Evolutionary conservation across 2,888 invertebrate genomes (phyloP), one percentile per base, ranked within the genome.

Genomic region (Papilio demoleus): DNA sequence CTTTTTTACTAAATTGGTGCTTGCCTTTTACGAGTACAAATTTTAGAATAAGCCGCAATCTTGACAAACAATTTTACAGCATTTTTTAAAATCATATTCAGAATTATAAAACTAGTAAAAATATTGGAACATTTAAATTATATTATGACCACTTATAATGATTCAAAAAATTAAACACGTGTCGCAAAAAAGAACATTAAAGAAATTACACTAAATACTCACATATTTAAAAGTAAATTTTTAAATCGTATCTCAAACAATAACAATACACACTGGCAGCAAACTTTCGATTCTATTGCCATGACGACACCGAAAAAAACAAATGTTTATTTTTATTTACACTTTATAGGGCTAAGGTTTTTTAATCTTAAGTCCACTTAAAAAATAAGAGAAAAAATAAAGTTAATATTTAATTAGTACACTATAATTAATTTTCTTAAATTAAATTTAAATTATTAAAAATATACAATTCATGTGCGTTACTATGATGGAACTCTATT

Each of bases 211-310:
- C 0, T 38, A 64, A 50, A 53, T 36, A 64, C 63, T 64, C 17
- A 64, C 63, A 64, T 64, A 17, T 11, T 64, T 38, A 64, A 36
- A 50, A 64, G 47, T 38, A 64, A 50, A 53, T 64, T 50, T 50
- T 50, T 38, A 50, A 64, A 64, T 24, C 47, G 34, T 50, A 64
- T 64, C 11, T 64, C 63, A 22, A 53, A 64, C 36, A 47, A 31
- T 19, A 63, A 34, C 34, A 50, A 22, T 27, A 38, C 38, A 50
- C 38, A 50, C 50, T 36, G 50, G 50, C 50, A 38, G 36, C 50
- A 64, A 36, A 24, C 14, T 24, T 50, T 64, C n/a, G 24, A 53
- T 38, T 50, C 63, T 11, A 53, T 64, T n/a, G 50, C 38, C 50
- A 64, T 64, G 22, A 53, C 50, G 9, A 64, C 50, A 36, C 14